Percentiles rank a stretch among this genome's conserved stretches.
These are phyloP conservation scores for Ditula angustiorana DNA, from an alignment of 2,888 invertebrate species.

Conservation along the genomic window DNA sequence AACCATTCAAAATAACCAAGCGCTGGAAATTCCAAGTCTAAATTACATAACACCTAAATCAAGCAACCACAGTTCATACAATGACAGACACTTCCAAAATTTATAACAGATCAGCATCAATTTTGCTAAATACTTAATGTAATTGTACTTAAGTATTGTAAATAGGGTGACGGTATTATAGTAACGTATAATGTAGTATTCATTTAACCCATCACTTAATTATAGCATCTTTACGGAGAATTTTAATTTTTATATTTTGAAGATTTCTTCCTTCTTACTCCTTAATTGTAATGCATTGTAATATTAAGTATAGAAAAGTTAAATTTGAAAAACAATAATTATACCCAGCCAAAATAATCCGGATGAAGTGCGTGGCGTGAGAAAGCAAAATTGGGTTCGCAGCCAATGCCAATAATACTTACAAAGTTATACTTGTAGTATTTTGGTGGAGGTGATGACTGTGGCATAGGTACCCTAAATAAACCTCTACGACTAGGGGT, in stretches of 20 bases:
- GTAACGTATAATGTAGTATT: conserved; percentile 27
- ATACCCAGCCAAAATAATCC: too few relatives aligned
- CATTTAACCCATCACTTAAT: neutral
- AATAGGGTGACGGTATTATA: conserved; percentile 68
- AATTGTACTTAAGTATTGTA: conserved; percentile 73
- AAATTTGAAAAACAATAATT: neutral
- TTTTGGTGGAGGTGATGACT: too few relatives aligned
- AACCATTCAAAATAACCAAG: conserved; percentile 60
- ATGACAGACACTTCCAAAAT: conserved; percentile 80
- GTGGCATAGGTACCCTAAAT: too few relatives aligned
- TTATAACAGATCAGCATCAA: conserved; percentile 72
- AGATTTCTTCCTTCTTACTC: neutral
- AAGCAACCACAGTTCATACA: conserved; percentile 64
- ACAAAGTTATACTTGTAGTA: too few relatives aligned
- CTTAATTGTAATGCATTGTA: neutral
- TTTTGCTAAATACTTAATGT: conserved; percentile 50
- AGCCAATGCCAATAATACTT: too few relatives aligned
- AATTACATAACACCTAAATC: conserved; percentile 81
- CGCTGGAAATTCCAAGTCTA: conserved; percentile 73
- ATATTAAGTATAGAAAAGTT: neutral
- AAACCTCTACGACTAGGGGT: too few relatives aligned
- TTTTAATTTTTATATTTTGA: neutral
- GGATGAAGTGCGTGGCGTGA: too few relatives aligned
- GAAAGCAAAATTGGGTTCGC: too few relatives aligned
- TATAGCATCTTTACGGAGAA: neutral